A percentile compares a stretch with the other conserved stretches of the same genome.
phyloP scores from a whole-genome alignment of 2,888 invertebrate genomes.

The Dryocosmus kuriphilus region DNA sequence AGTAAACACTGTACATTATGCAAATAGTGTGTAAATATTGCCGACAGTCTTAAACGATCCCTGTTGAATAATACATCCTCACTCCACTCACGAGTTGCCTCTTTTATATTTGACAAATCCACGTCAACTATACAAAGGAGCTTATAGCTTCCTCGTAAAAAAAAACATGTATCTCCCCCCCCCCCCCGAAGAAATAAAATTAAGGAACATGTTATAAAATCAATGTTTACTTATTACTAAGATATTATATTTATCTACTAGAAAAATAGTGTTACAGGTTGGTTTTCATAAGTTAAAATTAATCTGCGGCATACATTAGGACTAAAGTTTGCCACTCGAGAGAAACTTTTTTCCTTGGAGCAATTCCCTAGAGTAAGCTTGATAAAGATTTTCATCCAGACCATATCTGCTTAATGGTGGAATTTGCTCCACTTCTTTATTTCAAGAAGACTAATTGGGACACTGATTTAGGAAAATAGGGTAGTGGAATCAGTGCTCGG shows the following conservation, averaged over 20 bases:
- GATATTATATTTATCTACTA: too few species aligned
- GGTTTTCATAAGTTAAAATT: too few species aligned
- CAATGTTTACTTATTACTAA: too few species aligned
- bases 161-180: background rate
- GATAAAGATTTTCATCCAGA: background rate
- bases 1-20: background rate
- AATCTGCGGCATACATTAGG: too few species aligned
- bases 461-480: background rate
- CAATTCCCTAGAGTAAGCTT: background rate
- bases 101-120: background rate
- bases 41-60: too few species aligned
- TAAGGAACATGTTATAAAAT: too few species aligned
- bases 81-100: background rate
- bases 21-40: background rate
- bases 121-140: background rate
- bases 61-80: slow-evolving; percentile 1
- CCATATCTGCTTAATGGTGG: too few species aligned
- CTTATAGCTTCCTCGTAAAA: background rate
- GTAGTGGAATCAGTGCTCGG: too few species aligned
- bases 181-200: too few species aligned
- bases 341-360: background rate
- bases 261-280: too few species aligned
- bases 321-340: too few species aligned
- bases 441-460: background rate
- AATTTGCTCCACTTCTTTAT: background rate